Evolutionary conservation across 2,888 invertebrate species (phyloP).

Genomic region (Protophormia terraenovae): DNA sequence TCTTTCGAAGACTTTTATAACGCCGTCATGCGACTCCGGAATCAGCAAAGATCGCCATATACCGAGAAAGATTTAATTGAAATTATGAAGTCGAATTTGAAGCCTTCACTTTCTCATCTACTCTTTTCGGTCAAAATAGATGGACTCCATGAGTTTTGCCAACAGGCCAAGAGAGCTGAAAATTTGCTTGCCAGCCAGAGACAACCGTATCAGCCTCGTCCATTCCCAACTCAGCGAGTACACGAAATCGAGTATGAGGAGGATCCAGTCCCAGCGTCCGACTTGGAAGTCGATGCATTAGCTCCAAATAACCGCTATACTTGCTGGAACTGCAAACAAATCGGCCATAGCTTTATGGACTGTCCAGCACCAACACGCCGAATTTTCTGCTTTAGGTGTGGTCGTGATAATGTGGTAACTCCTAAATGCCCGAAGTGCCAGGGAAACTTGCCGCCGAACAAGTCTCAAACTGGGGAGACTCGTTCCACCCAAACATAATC

Average conservation of each 20-base stretch:
- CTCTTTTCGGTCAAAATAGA: not conserved
- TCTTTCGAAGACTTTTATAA: not conserved
- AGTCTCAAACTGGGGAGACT: slow-evolving; percentile 11
- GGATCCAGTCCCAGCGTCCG: not conserved
- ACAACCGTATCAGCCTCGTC: not conserved
- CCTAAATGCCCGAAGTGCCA: slow-evolving; percentile 18
- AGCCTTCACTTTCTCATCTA: not conserved
- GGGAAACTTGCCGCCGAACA: not conserved
- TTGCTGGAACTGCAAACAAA: not conserved
- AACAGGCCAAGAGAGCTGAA: slow-evolving; percentile 14
- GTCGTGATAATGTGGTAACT: not conserved
- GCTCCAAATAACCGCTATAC: not conserved
- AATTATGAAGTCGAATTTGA: slow-evolving; percentile 18
- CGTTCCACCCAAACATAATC: not conserved
- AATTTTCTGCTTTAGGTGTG: not conserved
- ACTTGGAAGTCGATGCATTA: not conserved
- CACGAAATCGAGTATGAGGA: not conserved
- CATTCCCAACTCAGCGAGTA: not conserved
- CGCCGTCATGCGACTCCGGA: not conserved
- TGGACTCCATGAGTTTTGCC: not conserved
- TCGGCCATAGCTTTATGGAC: not conserved
- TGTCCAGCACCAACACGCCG: not conserved
- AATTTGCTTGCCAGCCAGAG: not conserved
- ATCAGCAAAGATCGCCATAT: not conserved
- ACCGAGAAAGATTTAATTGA: not conserved